These are phyloP conservation scores for Ameiurus melas DNA, from an alignment of 2,113 vertebrate species.

Conservation along the genomic window DNA sequence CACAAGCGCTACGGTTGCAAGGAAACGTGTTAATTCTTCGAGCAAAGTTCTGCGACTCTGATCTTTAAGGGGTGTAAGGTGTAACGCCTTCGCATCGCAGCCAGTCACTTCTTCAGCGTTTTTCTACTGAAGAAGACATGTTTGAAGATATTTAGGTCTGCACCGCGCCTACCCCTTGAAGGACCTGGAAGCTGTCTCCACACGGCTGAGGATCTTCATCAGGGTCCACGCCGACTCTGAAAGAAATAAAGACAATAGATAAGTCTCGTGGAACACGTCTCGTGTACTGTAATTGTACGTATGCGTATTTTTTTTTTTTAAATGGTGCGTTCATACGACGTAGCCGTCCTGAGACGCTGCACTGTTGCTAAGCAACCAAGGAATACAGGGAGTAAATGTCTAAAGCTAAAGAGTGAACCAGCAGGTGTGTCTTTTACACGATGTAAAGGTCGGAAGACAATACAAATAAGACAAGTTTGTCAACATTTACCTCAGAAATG, in stretches of 20 bases:
- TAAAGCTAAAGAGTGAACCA: no score
- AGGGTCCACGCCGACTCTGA: conserved; percentile 95
- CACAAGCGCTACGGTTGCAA: no score
- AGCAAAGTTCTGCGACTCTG: neutral
- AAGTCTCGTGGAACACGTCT: neutral
- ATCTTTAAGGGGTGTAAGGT: neutral
- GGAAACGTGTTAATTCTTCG: neutral
- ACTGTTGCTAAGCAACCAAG: neutral
- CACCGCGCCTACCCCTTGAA: conserved; percentile 87
- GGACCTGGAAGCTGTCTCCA: conserved; percentile 94
- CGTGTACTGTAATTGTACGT: no score
- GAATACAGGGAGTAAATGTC: neutral
- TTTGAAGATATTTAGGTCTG: neutral
- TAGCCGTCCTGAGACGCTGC: neutral
- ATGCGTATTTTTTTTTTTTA: neutral
- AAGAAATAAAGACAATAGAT: conserved; percentile 54
- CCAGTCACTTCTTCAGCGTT: neutral
- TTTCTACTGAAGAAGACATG: neutral
- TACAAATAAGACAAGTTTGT: neutral
- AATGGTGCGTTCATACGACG: neutral
- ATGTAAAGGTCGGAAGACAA: neutral
- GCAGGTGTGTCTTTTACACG: neutral
- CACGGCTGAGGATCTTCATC: conserved; percentile 89
- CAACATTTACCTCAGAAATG: neutral
- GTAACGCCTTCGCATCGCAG: neutral